Percentiles rank a stretch among this genome's conserved stretches.
These are phyloP conservation scores for Sparus aurata DNA, from an alignment of 2,797 vertebrate species.

Conservation along the genomic window DNA sequence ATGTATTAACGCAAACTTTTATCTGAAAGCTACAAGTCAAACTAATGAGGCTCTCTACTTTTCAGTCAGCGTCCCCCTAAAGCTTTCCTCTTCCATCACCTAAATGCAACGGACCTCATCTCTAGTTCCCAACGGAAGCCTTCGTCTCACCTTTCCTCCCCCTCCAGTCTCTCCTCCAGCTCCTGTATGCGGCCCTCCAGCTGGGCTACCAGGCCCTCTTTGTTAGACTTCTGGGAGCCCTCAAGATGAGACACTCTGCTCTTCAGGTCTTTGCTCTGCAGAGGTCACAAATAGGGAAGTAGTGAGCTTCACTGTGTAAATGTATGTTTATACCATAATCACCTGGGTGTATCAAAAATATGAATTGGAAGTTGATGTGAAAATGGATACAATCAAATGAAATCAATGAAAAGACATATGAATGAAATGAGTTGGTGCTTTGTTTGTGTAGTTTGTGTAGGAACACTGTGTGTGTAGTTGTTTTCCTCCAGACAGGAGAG, in stretches of 20 bases:
- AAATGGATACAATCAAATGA: slow-evolving; percentile 47
- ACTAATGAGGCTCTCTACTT: slow-evolving; percentile 26
- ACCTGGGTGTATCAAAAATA: not conserved
- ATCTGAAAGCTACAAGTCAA: slow-evolving; percentile 1
- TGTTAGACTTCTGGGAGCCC: slow-evolving; percentile 92
- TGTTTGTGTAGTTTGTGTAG: slow-evolving; percentile 31
- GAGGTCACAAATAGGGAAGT: slow-evolving; percentile 19
- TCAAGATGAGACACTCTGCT: slow-evolving; percentile 93
- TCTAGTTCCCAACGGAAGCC: slow-evolving; percentile 9
- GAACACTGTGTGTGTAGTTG: slow-evolving; percentile 49
- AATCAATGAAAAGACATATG: slow-evolving; percentile 54
- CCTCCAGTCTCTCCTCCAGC: slow-evolving; percentile 94
- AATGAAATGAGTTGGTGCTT: slow-evolving; percentile 59
- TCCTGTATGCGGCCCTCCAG: slow-evolving; percentile 93
- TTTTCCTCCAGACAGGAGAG: slow-evolving; percentile 67
- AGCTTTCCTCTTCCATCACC: slow-evolving; percentile 6
- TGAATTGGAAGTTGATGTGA: not conserved
- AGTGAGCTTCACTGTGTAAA: slow-evolving; percentile 11
- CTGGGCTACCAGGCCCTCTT: slow-evolving; percentile 93
- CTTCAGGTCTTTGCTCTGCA: slow-evolving; percentile 96
- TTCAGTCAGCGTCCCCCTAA: not conserved
- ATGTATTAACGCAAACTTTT: slow-evolving; percentile 13
- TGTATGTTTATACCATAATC: not conserved
- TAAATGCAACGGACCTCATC: not conserved
- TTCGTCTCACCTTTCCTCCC: slow-evolving; percentile 91